These are phyloP conservation scores for Cerastis rubricosa DNA, from an alignment of 2,888 invertebrate species.

Conservation along the genomic window DNA sequence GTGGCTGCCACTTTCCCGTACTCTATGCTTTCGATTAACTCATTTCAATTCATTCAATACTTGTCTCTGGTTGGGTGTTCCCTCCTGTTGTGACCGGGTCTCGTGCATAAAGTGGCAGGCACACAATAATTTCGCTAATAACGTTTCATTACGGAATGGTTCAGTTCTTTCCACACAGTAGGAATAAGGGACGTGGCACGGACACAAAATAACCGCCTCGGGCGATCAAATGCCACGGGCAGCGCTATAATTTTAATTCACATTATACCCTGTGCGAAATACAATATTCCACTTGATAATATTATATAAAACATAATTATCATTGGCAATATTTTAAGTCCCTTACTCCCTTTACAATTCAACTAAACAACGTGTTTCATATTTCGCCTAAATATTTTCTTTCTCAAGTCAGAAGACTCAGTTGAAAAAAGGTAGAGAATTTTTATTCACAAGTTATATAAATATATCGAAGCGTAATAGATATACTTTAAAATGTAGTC, in stretches of 20 bases:
- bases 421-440: conserved; percentile 72
- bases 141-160: conserved; percentile 83
- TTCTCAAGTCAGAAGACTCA: conserved; percentile 72
- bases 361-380: conserved; percentile 80
- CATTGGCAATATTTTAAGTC: conserved; percentile 86
- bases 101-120: conserved; percentile 82
- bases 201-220: conserved; percentile 75
- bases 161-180: conserved; percentile 86
- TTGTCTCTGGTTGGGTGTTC: conserved; percentile 19
- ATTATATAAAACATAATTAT: conserved; percentile 84
- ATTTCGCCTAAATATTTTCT: conserved; percentile 78
- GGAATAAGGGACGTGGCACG: conserved; percentile 89
- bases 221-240: conserved; percentile 72
- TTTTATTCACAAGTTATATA: conserved; percentile 78
- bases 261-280: conserved; percentile 89
- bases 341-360: conserved; percentile 87
- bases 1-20: conserved; percentile 81
- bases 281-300: conserved; percentile 84
- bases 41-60: conserved; percentile 42
- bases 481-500: conserved; percentile 79
- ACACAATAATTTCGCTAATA: conserved; percentile 81
- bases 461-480: conserved; percentile 79
- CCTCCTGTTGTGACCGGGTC: conserved; percentile 17
- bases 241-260: conserved; percentile 82
- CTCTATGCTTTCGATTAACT: conserved; percentile 31